Percentiles rank a stretch among this genome's conserved stretches.
These are phyloP conservation scores for Fragum whitleyi DNA, from an alignment of 2,888 invertebrate species.

Conservation along the genomic window DNA sequence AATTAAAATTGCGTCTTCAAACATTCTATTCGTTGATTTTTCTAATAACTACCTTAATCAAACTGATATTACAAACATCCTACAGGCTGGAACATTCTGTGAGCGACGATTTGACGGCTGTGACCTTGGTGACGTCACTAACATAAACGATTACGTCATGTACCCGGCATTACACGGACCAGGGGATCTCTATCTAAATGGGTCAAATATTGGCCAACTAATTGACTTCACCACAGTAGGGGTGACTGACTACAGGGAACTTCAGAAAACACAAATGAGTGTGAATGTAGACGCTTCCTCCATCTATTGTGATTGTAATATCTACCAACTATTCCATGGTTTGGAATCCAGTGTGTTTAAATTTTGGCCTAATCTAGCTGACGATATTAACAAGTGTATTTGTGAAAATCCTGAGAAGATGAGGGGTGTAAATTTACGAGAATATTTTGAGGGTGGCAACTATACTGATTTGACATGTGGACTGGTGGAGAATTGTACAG, in stretches of 20 bases:
- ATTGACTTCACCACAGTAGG: slow-evolving; percentile 34
- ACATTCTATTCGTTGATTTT: slow-evolving; percentile 34
- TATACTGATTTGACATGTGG: slow-evolving; percentile 32
- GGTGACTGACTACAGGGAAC: slow-evolving; percentile 13
- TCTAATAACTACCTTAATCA: slow-evolving; percentile 33
- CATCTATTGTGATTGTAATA: slow-evolving; percentile 6
- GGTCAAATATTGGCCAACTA: slow-evolving; percentile 12
- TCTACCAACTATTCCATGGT: slow-evolving; percentile 8
- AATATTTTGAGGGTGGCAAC: not conserved
- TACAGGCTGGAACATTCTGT: slow-evolving; percentile 39
- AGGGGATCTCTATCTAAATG: slow-evolving; percentile 20
- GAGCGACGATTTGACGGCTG: slow-evolving; percentile 26
- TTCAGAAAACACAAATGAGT: not conserved
- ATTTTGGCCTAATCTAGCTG: not conserved
- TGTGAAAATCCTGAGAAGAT: slow-evolving; percentile 5
- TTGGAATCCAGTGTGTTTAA: not conserved
- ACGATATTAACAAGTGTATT: not conserved
- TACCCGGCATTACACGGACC: slow-evolving; percentile 21
- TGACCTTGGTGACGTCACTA: slow-evolving; percentile 6
- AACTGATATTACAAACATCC: slow-evolving; percentile 40
- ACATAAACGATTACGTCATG: not conserved
- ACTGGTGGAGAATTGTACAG: slow-evolving; percentile 34
- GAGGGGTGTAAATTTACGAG: not conserved
- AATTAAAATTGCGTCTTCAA: slow-evolving; percentile 10
- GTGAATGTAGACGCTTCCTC: not conserved